Evolutionary conservation across 2,888 invertebrate species (phyloP).

Genomic region (Hanleya hanleyi): DNA sequence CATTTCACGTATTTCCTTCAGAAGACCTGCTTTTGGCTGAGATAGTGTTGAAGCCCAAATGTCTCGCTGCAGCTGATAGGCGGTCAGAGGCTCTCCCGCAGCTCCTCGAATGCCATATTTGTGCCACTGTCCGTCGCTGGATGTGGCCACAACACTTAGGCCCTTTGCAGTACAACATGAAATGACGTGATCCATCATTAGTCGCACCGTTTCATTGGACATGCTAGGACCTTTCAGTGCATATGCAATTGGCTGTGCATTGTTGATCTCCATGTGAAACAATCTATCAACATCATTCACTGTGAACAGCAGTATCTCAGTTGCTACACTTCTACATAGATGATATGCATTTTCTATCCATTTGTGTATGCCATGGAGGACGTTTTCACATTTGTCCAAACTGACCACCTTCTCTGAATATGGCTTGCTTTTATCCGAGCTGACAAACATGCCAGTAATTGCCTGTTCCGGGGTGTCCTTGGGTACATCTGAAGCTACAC

Average conservation of each 20-base stretch:
- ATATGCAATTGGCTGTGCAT: conserved; percentile 10
- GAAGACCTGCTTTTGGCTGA: too few relatives aligned
- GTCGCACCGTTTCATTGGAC: not conserved
- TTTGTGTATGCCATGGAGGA: too few relatives aligned
- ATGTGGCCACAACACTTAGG: conserved; percentile 3
- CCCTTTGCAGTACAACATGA: not conserved
- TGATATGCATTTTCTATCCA: not conserved
- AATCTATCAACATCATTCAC: not conserved
- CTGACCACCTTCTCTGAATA: too few relatives aligned
- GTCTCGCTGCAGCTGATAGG: conserved; percentile 16
- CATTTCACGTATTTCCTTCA: too few relatives aligned
- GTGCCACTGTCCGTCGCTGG: conserved; percentile 19
- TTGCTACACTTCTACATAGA: not conserved
- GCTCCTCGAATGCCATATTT: not conserved
- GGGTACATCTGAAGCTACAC: not conserved
- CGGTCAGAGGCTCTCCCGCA: conserved; percentile 20
- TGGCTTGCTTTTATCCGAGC: too few relatives aligned
- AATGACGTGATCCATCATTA: not conserved
- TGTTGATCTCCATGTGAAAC: not conserved
- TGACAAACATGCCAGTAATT: too few relatives aligned
- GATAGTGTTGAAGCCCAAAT: too few relatives aligned
- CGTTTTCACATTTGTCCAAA: too few relatives aligned
- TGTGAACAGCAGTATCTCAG: not conserved
- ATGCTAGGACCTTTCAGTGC: conserved; percentile 21
- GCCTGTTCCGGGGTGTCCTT: not conserved